These are phyloP conservation scores for Chlamydotis undulata DNA, from an alignment of 2,113 vertebrate genomes.

Conservation along the genomic window DNA sequence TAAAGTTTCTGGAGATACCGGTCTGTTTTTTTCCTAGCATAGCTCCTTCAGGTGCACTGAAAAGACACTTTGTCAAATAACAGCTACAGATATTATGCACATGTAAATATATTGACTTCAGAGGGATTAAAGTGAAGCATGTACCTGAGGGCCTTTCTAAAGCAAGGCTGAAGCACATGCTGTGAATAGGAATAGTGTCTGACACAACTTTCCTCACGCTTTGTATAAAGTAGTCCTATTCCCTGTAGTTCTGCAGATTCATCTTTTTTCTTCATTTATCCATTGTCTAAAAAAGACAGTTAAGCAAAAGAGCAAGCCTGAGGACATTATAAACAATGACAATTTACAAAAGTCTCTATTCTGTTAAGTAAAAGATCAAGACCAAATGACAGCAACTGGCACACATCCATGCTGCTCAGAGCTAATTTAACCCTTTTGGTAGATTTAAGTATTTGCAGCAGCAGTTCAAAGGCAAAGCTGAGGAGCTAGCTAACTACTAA, in stretches of 20 bases:
- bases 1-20: not conserved
- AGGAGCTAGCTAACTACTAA: not conserved
- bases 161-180: not conserved
- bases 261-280: not conserved
- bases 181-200: not conserved
- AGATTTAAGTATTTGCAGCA: not conserved
- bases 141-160: not conserved
- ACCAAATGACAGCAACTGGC: fast-evolving
- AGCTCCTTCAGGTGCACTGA: not conserved
- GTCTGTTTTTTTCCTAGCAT: not conserved
- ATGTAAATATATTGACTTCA: not conserved
- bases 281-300: not conserved
- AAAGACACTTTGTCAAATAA: not conserved
- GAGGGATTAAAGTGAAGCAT: not conserved
- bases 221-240: not conserved
- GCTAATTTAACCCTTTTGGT: not conserved
- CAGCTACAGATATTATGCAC: not conserved
- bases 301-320: not conserved
- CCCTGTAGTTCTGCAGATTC: not conserved
- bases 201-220: not conserved
- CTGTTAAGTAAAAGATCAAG: not conserved
- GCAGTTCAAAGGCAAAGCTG: not conserved
- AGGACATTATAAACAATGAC: not conserved
- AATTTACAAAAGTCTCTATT: not conserved
- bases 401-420: not conserved